A percentile compares a stretch with the other conserved stretches of the same genome.
phyloP scores from a whole-genome alignment of 2,888 invertebrate species.

The Cepaea hortensis region DNA sequence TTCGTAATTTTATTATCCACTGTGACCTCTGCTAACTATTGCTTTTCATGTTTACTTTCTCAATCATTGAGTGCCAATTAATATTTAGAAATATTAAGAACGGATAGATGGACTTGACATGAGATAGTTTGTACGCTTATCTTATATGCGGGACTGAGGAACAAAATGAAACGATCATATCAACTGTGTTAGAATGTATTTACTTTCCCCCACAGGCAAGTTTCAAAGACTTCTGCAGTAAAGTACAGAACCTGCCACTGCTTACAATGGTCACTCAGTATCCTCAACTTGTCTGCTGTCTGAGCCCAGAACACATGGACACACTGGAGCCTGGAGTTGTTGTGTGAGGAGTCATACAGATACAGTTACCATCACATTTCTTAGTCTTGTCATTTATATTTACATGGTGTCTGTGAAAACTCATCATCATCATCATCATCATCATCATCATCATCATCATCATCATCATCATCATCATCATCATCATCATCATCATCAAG shows the following conservation, averaged over 20 bases:
- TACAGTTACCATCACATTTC: not conserved
- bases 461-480: no score
- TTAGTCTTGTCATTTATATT: not conserved
- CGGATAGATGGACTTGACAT: no score
- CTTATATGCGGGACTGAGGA: no score
- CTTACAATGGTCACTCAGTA: not conserved
- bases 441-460: no score
- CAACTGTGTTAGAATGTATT: not conserved
- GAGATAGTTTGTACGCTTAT: no score
- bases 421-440: not conserved
- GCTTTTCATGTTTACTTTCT: no score
- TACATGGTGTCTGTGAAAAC: not conserved
- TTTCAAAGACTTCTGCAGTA: not conserved
- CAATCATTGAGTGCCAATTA: no score
- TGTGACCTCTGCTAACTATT: no score
- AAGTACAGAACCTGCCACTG: not conserved
- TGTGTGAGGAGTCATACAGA: not conserved
- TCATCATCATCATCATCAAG: no score
- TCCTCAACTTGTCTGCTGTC: conserved; percentile 1
- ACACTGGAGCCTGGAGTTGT: not conserved
- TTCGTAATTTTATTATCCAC: no score
- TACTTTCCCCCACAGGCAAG: not conserved
- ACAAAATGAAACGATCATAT: no score
- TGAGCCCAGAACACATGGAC: not conserved
- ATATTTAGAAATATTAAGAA: no score